Conservation (phyloP, 2,113 vertebrate species). For the Struthio camelus region DNA sequence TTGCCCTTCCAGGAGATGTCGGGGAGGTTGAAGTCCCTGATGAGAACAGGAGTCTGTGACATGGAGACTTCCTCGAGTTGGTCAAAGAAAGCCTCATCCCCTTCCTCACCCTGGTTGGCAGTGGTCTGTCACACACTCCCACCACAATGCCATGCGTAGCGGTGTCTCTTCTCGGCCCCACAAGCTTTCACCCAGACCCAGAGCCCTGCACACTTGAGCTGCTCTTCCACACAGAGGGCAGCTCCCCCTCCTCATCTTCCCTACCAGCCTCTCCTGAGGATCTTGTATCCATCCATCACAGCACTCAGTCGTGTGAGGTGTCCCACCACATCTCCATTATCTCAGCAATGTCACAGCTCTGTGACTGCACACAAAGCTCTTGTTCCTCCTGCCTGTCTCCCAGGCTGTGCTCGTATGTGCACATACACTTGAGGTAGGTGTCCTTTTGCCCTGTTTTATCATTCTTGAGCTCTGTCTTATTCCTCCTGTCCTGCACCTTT, state of each 20-base stretch:
- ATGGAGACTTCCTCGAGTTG: background rate
- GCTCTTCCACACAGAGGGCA: background rate
- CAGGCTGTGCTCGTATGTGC: background rate
- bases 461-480: background rate
- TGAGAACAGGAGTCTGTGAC: background rate
- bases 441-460: background rate
- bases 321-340: background rate
- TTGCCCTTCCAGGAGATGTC: no score
- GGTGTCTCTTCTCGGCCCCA: background rate
- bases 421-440: background rate
- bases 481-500: background rate
- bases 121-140: background rate
- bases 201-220: background rate
- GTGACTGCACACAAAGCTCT: background rate
- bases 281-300: rapidly evolving
- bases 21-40: background rate
- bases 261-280: background rate
- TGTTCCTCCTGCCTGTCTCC: background rate
- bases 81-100: background rate
- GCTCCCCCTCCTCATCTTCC: background rate
- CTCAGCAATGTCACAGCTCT: background rate
- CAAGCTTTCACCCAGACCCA: background rate
- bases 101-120: background rate
- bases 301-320: background rate
- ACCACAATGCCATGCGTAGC: background rate